These are phyloP conservation scores for Lycopodina hypogea DNA, from an alignment of 37 sponge, comb jelly and placozoan genomes.

Conservation along the genomic window DNA sequence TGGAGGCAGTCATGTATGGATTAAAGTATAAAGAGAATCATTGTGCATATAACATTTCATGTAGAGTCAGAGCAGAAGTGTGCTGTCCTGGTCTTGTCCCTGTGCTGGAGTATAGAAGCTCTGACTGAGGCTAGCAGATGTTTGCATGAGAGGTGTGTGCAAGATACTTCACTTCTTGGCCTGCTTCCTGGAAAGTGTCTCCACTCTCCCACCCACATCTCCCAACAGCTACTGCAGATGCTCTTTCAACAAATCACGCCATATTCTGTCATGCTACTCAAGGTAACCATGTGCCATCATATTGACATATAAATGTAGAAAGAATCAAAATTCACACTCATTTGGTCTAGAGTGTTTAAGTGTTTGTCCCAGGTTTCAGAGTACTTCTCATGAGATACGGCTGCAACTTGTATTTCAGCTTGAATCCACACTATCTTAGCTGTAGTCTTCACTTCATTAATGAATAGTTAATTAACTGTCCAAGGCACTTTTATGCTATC, in stretches of 20 bases:
- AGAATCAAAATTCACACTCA: no score
- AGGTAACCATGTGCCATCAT: no score
- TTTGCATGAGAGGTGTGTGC: slow-evolving; percentile 19
- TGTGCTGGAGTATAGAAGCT: slow-evolving; percentile 36
- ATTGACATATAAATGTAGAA: no score
- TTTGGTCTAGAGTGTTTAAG: no score
- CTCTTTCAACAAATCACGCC: slow-evolving; percentile 42
- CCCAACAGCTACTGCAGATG: slow-evolving; percentile 5
- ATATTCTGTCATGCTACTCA: slow-evolving; percentile 33
- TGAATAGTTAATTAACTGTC: no score
- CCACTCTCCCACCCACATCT: slow-evolving; percentile 1
- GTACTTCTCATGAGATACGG: no score
- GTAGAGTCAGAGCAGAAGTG: background rate
- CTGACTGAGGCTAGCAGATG: slow-evolving; percentile 13
- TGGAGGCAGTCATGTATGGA: no score
- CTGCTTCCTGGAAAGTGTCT: background rate
- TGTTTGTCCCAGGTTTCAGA: no score
- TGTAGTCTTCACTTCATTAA: no score
- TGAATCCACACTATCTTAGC: no score
- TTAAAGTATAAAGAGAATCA: slow-evolving; percentile 6
- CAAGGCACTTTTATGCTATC: no score
- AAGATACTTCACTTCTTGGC: background rate
- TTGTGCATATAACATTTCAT: background rate
- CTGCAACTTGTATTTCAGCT: no score
- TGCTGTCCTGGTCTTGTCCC: background rate